These are phyloP conservation scores for Acanthosepion esculentum DNA, from an alignment of 2,888 invertebrate species.

Conservation along the genomic window DNA sequence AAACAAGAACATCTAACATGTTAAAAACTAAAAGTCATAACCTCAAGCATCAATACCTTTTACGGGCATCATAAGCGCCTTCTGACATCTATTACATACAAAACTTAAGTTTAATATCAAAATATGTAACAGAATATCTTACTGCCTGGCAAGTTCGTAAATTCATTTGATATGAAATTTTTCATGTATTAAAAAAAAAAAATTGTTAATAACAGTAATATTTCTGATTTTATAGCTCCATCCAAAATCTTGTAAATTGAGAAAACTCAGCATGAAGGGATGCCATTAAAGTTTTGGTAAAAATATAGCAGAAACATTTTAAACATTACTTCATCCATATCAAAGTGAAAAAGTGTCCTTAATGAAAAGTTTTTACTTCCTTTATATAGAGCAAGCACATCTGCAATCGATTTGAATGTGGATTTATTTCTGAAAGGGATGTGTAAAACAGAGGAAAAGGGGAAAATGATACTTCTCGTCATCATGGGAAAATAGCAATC, in stretches of 20 bases:
- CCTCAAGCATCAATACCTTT: no score
- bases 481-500: neutral
- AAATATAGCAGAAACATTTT: neutral
- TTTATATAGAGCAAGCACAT: neutral
- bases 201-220: neutral
- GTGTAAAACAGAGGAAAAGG: neutral
- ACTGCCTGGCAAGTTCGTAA: neutral
- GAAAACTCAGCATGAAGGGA: neutral
- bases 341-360: neutral
- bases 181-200: neutral
- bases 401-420: neutral
- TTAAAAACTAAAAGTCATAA: no score
- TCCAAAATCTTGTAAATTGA: neutral
- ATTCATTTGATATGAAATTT: neutral
- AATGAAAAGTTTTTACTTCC: neutral
- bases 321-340: slow-evolving; percentile 2
- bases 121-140: neutral
- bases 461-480: neutral
- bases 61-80: no score
- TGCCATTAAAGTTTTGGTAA: neutral
- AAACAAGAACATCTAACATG: no score
- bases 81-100: neutral
- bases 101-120: neutral
- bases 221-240: neutral
- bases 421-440: slow-evolving; percentile 33